Evolutionary conservation across 2,888 invertebrate genomes (phyloP).

Genomic region (Andricus curvator): DNA sequence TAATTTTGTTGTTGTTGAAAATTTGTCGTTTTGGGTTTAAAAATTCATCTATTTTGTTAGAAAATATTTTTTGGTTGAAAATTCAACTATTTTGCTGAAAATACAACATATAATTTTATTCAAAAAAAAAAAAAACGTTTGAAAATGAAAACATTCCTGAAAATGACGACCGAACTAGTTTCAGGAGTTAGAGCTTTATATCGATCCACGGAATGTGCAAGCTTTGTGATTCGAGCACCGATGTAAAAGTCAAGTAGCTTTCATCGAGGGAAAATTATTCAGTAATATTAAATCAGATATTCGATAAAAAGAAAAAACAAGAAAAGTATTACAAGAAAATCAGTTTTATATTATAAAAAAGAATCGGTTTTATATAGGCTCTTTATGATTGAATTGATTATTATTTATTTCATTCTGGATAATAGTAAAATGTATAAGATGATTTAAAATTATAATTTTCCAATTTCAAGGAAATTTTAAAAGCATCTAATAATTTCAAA

Average conservation of each 20-base stretch:
- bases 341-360: background rate
- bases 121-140: no score
- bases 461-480: no score
- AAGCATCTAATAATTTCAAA: no score
- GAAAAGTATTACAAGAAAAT: background rate
- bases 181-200: slow-evolving; percentile 11
- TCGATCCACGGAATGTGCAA: slow-evolving; percentile 31
- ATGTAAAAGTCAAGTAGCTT: background rate
- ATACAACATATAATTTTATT: no score
- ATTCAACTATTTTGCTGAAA: no score
- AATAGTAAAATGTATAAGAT: no score
- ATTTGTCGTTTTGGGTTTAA: no score
- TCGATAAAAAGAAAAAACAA: background rate
- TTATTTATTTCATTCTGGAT: background rate
- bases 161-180: slow-evolving; percentile 13
- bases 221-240: slow-evolving; percentile 19
- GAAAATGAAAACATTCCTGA: no score
- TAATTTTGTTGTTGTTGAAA: no score
- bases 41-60: no score
- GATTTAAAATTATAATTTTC: no score
- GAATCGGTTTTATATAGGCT: background rate
- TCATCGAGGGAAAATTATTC: background rate
- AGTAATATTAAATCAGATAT: background rate
- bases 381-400: background rate
- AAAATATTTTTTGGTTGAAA: no score